Evolutionary conservation across 92 coral and sea anemone species (phyloP), one percentile per base, ranked within the genome.

Genomic region (Parazoanthus atlanticus): DNA sequence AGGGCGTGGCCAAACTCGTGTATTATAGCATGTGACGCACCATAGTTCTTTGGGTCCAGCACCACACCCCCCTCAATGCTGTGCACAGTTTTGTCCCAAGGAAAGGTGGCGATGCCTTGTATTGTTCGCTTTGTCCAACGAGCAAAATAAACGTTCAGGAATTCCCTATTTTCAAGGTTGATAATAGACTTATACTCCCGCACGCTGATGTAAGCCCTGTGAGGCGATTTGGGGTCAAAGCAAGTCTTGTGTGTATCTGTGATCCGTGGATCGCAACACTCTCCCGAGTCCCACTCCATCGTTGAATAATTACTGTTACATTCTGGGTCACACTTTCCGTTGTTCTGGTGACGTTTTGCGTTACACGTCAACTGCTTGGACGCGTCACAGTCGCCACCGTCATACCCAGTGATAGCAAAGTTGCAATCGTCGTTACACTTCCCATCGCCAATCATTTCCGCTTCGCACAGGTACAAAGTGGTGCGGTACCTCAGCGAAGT

Each of bases 1-100:
- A 97, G 91, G 76, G 92, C 90, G 67, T 97, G 99, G 43, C 99
- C 99, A 64, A 97, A 88, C 86, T 97, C 99, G 89, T 97, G 99
- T 28, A 97, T 92, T 16, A 97, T 88, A 0, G 94, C 96, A 79
- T 97, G 86, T 29, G 96, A 89, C 19, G 75, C 86, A 30, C 98
- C 98, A 74, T 92, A 95, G 40, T 91, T 90, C 21, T 86, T 91
- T 32, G 92, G 94, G 69, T 94, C 90, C 41, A 97, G 34, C 29
- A 95, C 91, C 31, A 94, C 92, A 0, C 99, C 99, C 2, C 99
- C 99, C 17, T 88, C 81, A 16, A 87, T 82, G 5, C 94, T 88
- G 52, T 97, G 96, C 23, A 93, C 97, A 28, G 88, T 74, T 64
- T 97, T 97, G 67, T 94, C 99, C 99, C 99, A 97, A 0, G 99